Conservation (phyloP, 2,888 invertebrate genomes). For the Drosophila kuntzei region DNA sequence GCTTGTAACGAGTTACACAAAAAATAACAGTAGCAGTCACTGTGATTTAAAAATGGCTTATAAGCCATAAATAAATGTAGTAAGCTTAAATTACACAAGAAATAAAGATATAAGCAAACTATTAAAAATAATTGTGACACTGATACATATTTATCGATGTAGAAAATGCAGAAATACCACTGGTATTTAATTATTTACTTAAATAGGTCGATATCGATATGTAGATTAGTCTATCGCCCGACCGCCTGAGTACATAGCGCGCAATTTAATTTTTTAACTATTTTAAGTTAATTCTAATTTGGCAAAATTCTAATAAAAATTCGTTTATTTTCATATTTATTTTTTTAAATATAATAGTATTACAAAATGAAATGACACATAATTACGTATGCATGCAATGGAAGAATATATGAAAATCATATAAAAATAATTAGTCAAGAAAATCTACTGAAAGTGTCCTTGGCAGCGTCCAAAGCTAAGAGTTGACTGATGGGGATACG, state of each 20-base stretch:
- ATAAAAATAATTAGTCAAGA: no score
- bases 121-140: not conserved
- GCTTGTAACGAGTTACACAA: not conserved
- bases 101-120: not conserved
- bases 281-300: no score
- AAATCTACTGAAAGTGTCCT: constrained; percentile 10
- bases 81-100: not conserved
- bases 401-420: no score
- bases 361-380: no score
- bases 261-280: no score
- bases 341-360: no score
- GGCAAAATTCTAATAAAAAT: no score
- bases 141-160: not conserved
- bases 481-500: constrained; percentile 8
- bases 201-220: not conserved
- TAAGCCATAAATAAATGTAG: not conserved
- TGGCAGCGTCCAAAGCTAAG: constrained; percentile 24
- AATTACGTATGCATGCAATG: no score
- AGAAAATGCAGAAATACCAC: not conserved
- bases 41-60: not conserved
- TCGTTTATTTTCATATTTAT: no score
- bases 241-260: not conserved
- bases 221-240: not conserved
- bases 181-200: not conserved
- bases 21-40: constrained; percentile 2